Evolutionary conservation across 2,888 invertebrate species (phyloP).

Genomic region (Thymelicus acteon): DNA sequence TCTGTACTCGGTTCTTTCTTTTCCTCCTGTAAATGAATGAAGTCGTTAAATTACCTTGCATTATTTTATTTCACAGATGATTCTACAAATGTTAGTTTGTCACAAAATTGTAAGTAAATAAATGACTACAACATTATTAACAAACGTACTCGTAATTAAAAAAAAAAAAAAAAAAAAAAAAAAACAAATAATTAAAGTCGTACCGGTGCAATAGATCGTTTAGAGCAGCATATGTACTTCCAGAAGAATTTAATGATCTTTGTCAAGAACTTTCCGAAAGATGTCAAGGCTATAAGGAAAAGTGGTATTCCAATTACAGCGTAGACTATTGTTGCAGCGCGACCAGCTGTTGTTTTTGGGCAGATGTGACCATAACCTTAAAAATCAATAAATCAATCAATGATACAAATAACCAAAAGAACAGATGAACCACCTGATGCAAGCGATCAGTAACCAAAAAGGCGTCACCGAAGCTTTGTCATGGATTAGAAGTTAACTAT

Average conservation of each 20-base stretch:
- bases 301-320: conserved; percentile 98
- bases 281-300: conserved; percentile 96
- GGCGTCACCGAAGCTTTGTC: too few relatives aligned
- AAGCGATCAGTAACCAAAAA: too few relatives aligned
- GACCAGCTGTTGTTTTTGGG: conserved; percentile 94
- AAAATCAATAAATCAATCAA: conserved; percentile 42
- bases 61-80: too few relatives aligned
- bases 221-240: conserved; percentile 94
- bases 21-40: conserved; percentile 85
- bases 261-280: conserved; percentile 97
- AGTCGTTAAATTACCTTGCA: conserved; percentile 12
- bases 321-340: conserved; percentile 95
- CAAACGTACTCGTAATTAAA: too few relatives aligned
- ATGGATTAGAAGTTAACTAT: too few relatives aligned
- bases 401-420: too few relatives aligned
- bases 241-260: conserved; percentile 95
- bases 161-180: conserved; percentile 24
- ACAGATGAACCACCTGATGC: too few relatives aligned
- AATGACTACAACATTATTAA: conserved; percentile 38
- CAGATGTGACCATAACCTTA: conserved; percentile 98
- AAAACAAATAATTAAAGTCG: conserved; percentile 37
- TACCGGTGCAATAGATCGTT: conserved; percentile 91
- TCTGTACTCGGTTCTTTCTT: conserved; percentile 93
- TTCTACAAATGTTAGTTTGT: conserved; percentile 12
- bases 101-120: conserved; percentile 52